Percentiles rank a stretch among this genome's conserved stretches.
Conservation (phyloP, 2,113 vertebrate genomes). For the Haemorhous mexicanus region DNA sequence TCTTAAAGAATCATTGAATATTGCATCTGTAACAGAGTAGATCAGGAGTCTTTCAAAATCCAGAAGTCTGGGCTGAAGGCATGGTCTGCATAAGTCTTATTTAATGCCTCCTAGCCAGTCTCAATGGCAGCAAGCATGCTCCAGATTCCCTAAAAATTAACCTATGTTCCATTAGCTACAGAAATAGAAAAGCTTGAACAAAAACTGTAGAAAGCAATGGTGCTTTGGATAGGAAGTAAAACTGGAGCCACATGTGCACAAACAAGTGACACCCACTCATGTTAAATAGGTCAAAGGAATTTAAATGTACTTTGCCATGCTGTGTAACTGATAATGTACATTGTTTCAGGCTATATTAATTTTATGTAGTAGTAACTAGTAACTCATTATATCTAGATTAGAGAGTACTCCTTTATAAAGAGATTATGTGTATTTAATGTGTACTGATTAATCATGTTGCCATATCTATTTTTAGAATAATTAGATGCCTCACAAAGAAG, state of each 20-base stretch:
- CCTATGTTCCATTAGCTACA: neutral
- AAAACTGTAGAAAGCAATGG: neutral
- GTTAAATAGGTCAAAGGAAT: neutral
- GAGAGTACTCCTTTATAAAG: neutral
- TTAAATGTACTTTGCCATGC: neutral
- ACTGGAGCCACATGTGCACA: neutral
- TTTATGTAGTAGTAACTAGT: neutral
- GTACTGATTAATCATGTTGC: neutral
- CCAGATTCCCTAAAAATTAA: neutral
- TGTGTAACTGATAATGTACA: neutral
- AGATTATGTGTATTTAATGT: neutral
- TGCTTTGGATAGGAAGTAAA: neutral
- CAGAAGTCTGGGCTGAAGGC: neutral
- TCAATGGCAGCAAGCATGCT: neutral
- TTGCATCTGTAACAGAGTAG: neutral
- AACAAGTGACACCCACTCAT: neutral
- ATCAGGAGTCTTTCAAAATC: neutral
- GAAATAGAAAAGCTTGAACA: neutral
- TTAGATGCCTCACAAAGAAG: neutral
- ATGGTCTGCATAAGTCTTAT: neutral
- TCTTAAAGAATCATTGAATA: neutral
- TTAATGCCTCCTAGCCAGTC: neutral
- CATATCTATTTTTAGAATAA: neutral
- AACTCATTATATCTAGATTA: neutral
- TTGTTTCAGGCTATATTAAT: neutral